Evolutionary conservation across 2,113 vertebrate species (phyloP), one percentile per base, ranked within the genome.

Genomic region (Elaphurus davidianus): DNA sequence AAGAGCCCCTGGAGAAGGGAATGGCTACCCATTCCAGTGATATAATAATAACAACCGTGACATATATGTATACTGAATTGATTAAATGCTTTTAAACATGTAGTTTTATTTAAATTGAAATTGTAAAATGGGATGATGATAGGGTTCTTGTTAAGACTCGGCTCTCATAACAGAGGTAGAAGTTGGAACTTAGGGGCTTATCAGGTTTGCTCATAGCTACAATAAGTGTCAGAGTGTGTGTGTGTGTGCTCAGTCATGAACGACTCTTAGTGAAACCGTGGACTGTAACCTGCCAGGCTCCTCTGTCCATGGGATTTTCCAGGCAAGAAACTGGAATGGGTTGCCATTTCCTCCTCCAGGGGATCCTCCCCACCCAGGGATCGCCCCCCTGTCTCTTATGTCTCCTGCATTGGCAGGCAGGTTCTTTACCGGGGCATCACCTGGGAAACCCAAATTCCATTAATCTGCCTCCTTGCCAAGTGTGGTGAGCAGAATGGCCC

Each of bases 261-360:
- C 0, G 19, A 71, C 6, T 76, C 71, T 76, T 76, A 0, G 6
- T 0, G 6, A 43, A 23, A 6, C 71, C 6, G 0, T 76, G 71
- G 71, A 43, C 40, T 43, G 3, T 76, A 43, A 13, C 40, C 71
- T 43, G 12, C 40, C 71, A 43, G 71, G 40, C 23, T 76, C 40
- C 71, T 76, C 40, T 43, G 71, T 15, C 40, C 40, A 76, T 43
- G 40, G 40, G 23, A 43, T 76, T 76, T 40, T 43, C 23, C 71
- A 76, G 21, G 71, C 12, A 76, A 43, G 40, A 76, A 76, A 43
- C 12, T 76, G 71, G 71, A 27, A 43, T 43, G 21, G 12, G 6
- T 43, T 76, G 71, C 71, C 40, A 43, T 76, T 76, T 43, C 23
- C 40, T 43, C 23, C 12, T 43, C 40, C 71, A 76, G 71, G 36